Evolutionary conservation across 2,113 vertebrate species (phyloP).

Genomic region (Melospiza georgiana): DNA sequence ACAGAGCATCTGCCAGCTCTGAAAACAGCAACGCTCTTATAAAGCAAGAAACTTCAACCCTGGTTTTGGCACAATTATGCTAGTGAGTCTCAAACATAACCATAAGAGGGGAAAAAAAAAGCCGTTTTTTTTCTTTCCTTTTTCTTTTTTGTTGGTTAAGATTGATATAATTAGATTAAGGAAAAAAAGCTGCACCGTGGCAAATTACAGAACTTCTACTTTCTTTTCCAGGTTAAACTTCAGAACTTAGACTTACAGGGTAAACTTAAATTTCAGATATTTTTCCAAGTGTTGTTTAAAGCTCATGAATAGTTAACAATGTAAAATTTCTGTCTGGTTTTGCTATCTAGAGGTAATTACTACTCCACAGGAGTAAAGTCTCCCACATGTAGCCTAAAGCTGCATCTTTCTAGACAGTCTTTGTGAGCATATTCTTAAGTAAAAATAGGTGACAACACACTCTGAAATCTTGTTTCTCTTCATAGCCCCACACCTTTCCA

Average conservation of each 20-base stretch:
- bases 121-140: background rate
- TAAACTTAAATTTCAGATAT: background rate
- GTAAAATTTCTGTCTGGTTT: background rate
- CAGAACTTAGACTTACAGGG: background rate
- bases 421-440: background rate
- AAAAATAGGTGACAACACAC: background rate
- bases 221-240: background rate
- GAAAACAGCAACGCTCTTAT: conserved; percentile 51
- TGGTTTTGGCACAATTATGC: conserved; percentile 52
- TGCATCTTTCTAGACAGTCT: background rate
- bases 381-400: background rate
- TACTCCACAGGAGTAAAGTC: background rate
- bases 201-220: background rate
- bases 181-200: background rate
- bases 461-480: background rate
- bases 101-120: background rate
- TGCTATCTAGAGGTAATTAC: background rate
- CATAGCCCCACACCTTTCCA: background rate
- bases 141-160: background rate
- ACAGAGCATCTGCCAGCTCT: conserved; percentile 47
- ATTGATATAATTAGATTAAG: background rate
- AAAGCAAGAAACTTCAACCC: conserved; percentile 52
- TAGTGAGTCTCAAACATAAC: conserved; percentile 66
- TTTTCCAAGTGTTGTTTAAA: background rate
- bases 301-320: background rate